Percentiles rank a stretch among this genome's conserved stretches.
phyloP scores from a whole-genome alignment of 2,113 vertebrate genomes.

The Sinocyclocheilus anophthalmus region DNA sequence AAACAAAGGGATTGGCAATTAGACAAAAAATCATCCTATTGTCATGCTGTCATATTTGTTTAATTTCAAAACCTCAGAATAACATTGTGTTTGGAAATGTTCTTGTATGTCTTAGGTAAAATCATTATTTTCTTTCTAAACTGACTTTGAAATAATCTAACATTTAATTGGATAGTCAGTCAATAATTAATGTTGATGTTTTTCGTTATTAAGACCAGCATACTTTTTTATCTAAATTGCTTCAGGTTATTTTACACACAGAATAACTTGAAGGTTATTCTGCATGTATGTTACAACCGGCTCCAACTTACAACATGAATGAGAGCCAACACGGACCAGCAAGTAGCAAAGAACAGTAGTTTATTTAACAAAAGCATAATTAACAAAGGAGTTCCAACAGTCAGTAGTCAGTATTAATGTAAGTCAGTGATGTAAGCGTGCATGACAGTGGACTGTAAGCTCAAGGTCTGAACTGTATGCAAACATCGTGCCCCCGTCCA shows the following conservation, averaged over 20 bases:
- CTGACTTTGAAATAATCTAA: background rate
- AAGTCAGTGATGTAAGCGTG: too few relatives aligned
- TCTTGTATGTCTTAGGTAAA: background rate
- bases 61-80: constrained; percentile 40
- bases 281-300: too few relatives aligned
- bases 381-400: too few relatives aligned
- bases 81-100: background rate
- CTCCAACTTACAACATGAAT: too few relatives aligned
- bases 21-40: constrained; percentile 30
- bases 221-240: background rate
- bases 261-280: background rate
- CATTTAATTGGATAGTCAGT: background rate
- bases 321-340: too few relatives aligned
- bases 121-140: constrained; percentile 12
- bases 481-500: too few relatives aligned
- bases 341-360: too few relatives aligned
- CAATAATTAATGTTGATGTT: background rate
- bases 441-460: too few relatives aligned
- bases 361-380: too few relatives aligned
- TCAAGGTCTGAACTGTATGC: too few relatives aligned
- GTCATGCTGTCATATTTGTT: constrained; percentile 30
- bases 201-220: background rate
- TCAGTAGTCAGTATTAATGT: too few relatives aligned
- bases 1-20: constrained; percentile 44
- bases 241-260: background rate